phyloP scores from a whole-genome alignment of 2,888 invertebrate genomes.

The Galeopsomyia nigrocyanea region DNA sequence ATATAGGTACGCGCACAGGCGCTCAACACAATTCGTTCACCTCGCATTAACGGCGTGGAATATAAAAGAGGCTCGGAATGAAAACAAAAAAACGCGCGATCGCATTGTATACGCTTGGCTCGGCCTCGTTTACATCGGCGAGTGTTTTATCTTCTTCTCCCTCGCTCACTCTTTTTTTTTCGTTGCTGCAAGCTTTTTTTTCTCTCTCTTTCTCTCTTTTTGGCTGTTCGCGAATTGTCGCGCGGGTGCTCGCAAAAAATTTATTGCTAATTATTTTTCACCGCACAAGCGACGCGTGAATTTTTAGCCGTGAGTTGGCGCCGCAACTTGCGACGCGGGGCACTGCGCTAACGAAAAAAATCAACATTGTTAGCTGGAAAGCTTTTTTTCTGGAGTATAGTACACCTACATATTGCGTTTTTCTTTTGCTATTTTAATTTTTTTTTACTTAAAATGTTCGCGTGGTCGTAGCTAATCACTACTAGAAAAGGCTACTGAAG shows the following conservation, averaged over 20 bases:
- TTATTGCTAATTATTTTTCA: constrained; percentile 65
- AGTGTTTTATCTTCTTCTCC: constrained; percentile 37
- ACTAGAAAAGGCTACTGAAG: too few species aligned
- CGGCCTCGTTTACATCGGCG: constrained; percentile 29
- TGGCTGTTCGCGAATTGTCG: constrained; percentile 14
- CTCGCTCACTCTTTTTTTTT: neutral
- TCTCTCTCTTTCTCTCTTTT: constrained; percentile 3
- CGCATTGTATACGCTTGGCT: constrained; percentile 31
- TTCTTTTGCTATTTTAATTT: neutral
- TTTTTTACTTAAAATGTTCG: neutral
- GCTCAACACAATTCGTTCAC: neutral
- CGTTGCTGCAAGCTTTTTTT: too few species aligned
- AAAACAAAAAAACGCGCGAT: constrained; percentile 38
- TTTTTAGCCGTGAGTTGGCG: constrained; percentile 1
- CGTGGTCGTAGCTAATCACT: too few species aligned
- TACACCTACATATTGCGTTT: neutral
- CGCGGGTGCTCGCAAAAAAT: constrained; percentile 53
- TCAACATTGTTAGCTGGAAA: constrained; percentile 15
- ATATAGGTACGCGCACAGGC: neutral
- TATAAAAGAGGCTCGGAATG: constrained; percentile 31
- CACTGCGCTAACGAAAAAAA: constrained; percentile 31
- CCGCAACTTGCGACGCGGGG: constrained; percentile 4
- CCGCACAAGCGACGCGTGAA: constrained; percentile 25
- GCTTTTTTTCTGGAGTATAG: neutral
- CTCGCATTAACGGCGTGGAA: constrained; percentile 17